Evolutionary conservation across 2,888 invertebrate genomes (phyloP).

Genomic region (Branchinecta sandiegonensis): DNA sequence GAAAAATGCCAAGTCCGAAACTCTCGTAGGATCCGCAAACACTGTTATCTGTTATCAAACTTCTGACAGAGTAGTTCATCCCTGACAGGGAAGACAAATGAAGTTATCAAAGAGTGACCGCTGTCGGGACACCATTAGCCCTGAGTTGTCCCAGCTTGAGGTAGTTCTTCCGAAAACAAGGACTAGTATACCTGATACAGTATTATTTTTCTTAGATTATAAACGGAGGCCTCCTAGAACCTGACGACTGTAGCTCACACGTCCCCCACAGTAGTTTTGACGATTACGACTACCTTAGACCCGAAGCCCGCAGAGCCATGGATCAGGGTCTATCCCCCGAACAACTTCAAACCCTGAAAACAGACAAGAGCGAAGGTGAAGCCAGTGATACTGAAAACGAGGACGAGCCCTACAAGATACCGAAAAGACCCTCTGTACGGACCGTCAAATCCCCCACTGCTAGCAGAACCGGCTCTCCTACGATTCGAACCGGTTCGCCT

Average conservation of each 20-base stretch:
- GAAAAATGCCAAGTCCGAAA: too few relatives aligned
- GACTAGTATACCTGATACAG: too few relatives aligned
- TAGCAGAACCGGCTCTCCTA: too few relatives aligned
- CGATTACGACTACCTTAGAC: not conserved
- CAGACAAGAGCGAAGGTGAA: constrained; percentile 4
- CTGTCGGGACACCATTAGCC: too few relatives aligned
- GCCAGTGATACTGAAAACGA: not conserved
- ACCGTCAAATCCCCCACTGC: too few relatives aligned
- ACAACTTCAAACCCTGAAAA: not conserved
- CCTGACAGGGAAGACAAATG: too few relatives aligned
- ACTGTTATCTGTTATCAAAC: too few relatives aligned
- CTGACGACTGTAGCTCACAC: not conserved
- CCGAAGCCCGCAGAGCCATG: not conserved
- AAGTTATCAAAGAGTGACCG: too few relatives aligned
- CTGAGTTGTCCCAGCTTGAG: too few relatives aligned
- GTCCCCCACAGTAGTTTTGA: not conserved
- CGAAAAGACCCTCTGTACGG: not conserved
- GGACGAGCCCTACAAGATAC: not conserved
- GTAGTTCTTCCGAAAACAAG: too few relatives aligned
- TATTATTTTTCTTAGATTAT: not conserved
- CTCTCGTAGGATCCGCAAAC: too few relatives aligned
- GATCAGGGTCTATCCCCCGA: not conserved
- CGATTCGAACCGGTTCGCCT: not conserved
- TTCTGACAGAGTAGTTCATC: too few relatives aligned
- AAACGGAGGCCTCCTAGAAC: not conserved